A percentile compares a stretch with the other conserved stretches of the same genome.
These are phyloP conservation scores for Spea bombifrons DNA, from an alignment of 2,113 vertebrate genomes.

Conservation along the genomic window DNA sequence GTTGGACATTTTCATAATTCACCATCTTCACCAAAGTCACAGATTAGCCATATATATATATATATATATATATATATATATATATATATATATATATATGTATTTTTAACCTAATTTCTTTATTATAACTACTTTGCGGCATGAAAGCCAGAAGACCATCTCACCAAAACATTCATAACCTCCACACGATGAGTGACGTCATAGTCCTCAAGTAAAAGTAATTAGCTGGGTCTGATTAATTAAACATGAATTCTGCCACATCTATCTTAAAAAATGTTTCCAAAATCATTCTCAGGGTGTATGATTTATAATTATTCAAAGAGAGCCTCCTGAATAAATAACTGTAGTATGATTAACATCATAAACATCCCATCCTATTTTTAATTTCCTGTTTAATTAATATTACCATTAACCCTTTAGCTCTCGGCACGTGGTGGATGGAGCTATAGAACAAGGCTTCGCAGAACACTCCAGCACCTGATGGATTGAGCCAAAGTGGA, in stretches of 20 bases:
- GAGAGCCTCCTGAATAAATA: constrained; percentile 20
- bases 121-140: neutral
- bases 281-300: neutral
- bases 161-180: too few species aligned
- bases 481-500: constrained; percentile 6
- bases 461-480: neutral
- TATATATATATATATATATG: neutral
- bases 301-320: neutral
- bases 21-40: too few species aligned
- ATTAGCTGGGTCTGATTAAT: neutral
- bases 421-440: too few species aligned
- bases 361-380: neutral
- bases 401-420: neutral
- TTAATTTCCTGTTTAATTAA: too few species aligned
- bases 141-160: too few species aligned
- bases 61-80: neutral
- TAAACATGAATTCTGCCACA: constrained; percentile 10
- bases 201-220: too few species aligned
- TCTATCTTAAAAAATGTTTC: neutral
- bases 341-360: constrained; percentile 20
- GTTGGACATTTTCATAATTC: too few species aligned
- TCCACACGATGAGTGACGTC: too few species aligned
- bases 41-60: too few species aligned
- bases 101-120: neutral
- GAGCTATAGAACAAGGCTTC: too few species aligned